Conservation (phyloP, 2,797 vertebrate species). For the Remorina albescens region DNA sequence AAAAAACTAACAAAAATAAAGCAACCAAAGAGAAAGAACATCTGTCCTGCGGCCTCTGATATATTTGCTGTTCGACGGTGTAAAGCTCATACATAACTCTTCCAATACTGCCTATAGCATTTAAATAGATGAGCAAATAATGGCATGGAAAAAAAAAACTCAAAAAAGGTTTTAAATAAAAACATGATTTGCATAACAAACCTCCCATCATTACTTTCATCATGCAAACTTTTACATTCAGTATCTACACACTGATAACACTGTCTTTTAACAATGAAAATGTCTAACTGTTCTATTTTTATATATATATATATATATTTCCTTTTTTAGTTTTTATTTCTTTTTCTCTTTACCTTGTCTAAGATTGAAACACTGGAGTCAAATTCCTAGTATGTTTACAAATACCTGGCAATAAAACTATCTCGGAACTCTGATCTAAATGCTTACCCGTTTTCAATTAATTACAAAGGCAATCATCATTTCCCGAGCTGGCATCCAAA, state of each 20-base stretch:
- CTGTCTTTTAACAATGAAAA: conserved; percentile 6
- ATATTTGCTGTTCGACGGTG: not conserved
- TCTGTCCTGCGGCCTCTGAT: not conserved
- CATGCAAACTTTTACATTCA: conserved; percentile 1
- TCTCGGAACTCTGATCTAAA: no score
- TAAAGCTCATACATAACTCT: no score
- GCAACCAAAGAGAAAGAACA: not conserved
- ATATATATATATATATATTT: no score
- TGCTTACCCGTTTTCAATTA: conserved; percentile 2
- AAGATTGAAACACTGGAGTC: no score
- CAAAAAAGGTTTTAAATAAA: no score
- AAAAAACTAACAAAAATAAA: not conserved
- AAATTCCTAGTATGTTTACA: no score
- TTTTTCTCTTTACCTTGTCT: no score
- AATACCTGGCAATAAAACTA: no score
- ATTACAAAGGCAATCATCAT: not conserved
- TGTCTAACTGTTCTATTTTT: no score
- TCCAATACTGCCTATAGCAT: no score
- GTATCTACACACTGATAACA: conserved; percentile 1
- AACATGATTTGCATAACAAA: no score
- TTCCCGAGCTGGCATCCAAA: not conserved
- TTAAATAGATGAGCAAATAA: not conserved
- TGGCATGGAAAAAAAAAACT: not conserved
- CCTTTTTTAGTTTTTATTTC: no score
- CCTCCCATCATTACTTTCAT: conserved; percentile 9